Base-by-base conservation (phyloP, 92 coral and sea anemone species). In the Blastomussa wellsi region DNA sequence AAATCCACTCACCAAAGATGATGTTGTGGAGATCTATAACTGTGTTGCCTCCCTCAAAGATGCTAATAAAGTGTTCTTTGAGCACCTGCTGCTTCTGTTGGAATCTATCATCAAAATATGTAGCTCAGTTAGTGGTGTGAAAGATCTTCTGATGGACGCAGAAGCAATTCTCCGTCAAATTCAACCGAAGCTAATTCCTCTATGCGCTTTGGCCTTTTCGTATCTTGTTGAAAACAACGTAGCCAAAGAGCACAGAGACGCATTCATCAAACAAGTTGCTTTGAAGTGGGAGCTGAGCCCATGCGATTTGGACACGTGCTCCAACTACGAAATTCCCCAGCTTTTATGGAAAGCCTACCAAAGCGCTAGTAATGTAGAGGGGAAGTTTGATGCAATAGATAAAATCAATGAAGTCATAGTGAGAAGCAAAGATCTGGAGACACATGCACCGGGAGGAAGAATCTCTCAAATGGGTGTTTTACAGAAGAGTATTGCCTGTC, bases 291-390 rank as follows among this genome's bases (percentile, higher is more conserved):
- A 41, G 9, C n/a, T n/a, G n/a, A 28, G 19, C 13, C 32, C 59
- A 2, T 13, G 41, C 32, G 31, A 20, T 33, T 42, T 24, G 8
- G 22, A 14, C 38, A 35, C 37, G 64, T 31, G 32, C 52, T 15
- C 59, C 1, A 16, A 28, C 28, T 39, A 52, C 41, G 53, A 82
- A 38, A 31, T 82, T 41, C 86, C 79, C 0, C 79, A 26, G 0
- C 71, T 82, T 19, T 79, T 82, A 55, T 82, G 86, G 86, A 72
- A 82, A 31, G 59, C 53, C 52, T 38, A 35, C 44, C n/a, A 39
- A 1, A 71, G 22, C 19, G 32, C 41, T 12, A 22, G 39, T 0
- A 19, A 3, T 1, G 31, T n/a, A 67, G 29, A 3, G 13, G 22
- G n/a, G 41, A 72, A 36, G 20, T 0, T 13, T 13, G 79, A 82